These are phyloP conservation scores for Varanus salvator DNA, from an alignment of 2,113 vertebrate genomes.

Conservation along the genomic window DNA sequence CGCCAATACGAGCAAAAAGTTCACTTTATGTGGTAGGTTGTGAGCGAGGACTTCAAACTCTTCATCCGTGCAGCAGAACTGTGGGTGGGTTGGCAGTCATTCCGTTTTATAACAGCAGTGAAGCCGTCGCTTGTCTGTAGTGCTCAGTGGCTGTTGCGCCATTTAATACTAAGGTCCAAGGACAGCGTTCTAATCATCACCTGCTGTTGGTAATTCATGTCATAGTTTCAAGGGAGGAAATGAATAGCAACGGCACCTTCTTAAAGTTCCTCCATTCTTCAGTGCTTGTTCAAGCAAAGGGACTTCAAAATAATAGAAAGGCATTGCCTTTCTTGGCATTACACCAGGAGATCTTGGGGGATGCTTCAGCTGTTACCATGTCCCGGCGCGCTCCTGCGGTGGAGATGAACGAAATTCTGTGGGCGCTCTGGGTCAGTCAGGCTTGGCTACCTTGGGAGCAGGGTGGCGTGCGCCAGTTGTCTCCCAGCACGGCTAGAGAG, in stretches of 20 bases:
- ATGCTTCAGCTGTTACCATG: neutral
- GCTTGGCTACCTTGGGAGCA: neutral
- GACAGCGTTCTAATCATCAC: neutral
- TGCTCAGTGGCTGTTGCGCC: neutral
- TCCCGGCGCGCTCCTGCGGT: fast-evolving
- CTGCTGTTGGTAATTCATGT: neutral
- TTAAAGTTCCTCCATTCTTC: neutral
- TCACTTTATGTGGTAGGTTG: neutral
- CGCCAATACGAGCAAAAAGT: neutral
- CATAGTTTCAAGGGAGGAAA: neutral
- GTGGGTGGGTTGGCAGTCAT: neutral
- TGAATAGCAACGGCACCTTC: neutral
- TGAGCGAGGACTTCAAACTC: neutral
- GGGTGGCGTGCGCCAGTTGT: neutral
- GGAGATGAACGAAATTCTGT: neutral
- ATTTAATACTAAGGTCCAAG: neutral
- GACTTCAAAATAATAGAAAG: neutral
- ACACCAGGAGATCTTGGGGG: fast-evolving
- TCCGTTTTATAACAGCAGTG: neutral
- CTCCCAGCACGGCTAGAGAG: neutral
- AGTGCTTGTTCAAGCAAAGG: fast-evolving
- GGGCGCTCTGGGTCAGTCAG: neutral
- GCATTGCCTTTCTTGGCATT: neutral
- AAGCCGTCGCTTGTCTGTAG: neutral
- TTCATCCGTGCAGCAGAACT: neutral